phyloP scores from a whole-genome alignment of 2,797 vertebrate species.

The Sphaeramia orbicularis region DNA sequence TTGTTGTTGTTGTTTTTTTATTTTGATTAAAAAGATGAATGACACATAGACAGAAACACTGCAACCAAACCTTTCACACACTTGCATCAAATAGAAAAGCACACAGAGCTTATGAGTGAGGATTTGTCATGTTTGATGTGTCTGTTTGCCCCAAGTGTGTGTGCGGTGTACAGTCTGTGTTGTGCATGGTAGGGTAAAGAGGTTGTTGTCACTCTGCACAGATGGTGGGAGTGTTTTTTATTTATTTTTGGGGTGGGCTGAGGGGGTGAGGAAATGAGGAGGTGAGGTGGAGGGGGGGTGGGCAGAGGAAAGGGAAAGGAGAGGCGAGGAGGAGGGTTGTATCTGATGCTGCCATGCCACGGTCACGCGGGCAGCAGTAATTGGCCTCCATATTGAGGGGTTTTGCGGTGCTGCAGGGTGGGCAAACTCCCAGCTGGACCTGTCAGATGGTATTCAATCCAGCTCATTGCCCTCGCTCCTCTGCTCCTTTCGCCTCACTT shows the following conservation, averaged over 20 bases:
- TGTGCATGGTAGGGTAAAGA: constrained; percentile 80
- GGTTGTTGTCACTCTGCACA: constrained; percentile 88
- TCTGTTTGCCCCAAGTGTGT: constrained; percentile 56
- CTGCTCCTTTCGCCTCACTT: constrained; percentile 64
- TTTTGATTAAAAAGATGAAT: no score
- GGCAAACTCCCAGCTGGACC: constrained; percentile 88
- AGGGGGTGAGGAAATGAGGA: constrained; percentile 42
- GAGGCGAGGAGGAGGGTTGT: constrained; percentile 62
- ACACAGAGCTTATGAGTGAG: constrained; percentile 47
- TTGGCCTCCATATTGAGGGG: constrained; percentile 89
- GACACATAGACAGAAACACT: not conserved
- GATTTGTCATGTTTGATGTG: constrained; percentile 65
- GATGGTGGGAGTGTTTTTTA: constrained; percentile 83
- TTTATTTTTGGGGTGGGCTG: constrained; percentile 42
- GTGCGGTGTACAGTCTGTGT: constrained; percentile 67
- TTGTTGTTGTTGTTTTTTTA: not conserved
- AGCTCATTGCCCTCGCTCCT: constrained; percentile 85
- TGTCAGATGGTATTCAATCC: constrained; percentile 89
- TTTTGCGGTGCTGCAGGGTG: constrained; percentile 86
- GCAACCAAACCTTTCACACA: constrained; percentile 12
- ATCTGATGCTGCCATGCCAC: constrained; percentile 83
- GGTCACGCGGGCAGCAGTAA: constrained; percentile 88
- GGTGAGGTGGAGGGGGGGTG: constrained; percentile 6
- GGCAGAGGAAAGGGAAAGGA: constrained; percentile 37
- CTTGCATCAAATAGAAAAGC: constrained; percentile 21